phyloP scores from a whole-genome alignment of 2,888 invertebrate genomes.

The Cheilosia variabilis region DNA sequence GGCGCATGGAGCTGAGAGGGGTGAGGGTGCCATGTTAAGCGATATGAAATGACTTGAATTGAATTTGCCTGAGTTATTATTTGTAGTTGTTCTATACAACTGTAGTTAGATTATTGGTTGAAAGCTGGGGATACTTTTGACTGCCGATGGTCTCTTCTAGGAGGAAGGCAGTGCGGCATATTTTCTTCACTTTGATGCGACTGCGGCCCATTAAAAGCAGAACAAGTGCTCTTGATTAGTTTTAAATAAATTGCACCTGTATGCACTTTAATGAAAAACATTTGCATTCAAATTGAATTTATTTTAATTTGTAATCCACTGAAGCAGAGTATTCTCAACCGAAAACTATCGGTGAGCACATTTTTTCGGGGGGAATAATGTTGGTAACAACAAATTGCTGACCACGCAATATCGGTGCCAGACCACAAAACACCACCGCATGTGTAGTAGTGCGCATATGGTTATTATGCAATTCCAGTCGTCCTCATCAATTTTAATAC shows the following conservation, averaged over 20 bases:
- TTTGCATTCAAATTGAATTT: constrained; percentile 39
- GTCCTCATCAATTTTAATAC: constrained; percentile 38
- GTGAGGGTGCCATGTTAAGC: not conserved
- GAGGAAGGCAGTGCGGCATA: too few relatives aligned
- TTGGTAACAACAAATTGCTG: constrained; percentile 21
- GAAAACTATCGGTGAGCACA: not conserved
- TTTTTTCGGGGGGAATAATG: not conserved
- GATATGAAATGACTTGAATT: constrained; percentile 12
- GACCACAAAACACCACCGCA: constrained; percentile 52
- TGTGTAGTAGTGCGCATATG: constrained; percentile 2
- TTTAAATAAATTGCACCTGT: not conserved
- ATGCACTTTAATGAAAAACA: constrained; percentile 4
- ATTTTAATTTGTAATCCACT: constrained; percentile 43
- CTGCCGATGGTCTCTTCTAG: too few relatives aligned
- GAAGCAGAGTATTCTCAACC: constrained; percentile 13
- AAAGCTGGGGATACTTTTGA: too few relatives aligned
- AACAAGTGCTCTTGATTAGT: too few relatives aligned
- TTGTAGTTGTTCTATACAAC: too few relatives aligned
- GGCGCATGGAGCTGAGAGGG: too few relatives aligned
- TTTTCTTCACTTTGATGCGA: too few relatives aligned
- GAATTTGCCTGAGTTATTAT: not conserved
- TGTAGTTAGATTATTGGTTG: too few relatives aligned
- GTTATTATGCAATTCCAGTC: constrained; percentile 44
- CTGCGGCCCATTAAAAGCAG: too few relatives aligned
- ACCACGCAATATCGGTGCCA: constrained; percentile 42